These are phyloP conservation scores for Oreonectes daqikongensis DNA, from an alignment of 2,797 vertebrate genomes.

Conservation along the genomic window DNA sequence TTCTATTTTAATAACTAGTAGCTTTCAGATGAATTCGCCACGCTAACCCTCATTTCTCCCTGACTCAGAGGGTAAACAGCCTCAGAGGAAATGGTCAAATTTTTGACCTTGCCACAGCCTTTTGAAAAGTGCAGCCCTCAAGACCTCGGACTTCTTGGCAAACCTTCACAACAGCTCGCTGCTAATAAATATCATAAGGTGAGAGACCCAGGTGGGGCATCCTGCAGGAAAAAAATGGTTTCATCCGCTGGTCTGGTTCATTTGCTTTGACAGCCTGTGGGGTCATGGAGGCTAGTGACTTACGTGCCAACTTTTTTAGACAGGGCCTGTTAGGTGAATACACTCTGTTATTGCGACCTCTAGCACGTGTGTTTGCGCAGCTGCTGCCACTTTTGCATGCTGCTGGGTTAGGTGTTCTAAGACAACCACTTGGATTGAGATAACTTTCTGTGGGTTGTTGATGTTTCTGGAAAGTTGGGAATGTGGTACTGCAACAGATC, in stretches of 20 bases:
- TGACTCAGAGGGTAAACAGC: conserved; percentile 47
- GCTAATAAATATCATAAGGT: conserved; percentile 43
- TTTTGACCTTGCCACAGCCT: conserved; percentile 48
- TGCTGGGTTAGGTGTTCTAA: conserved; percentile 18
- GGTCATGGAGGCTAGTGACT: conserved; percentile 23
- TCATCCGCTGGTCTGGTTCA: conserved; percentile 46
- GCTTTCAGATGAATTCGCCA: conserved; percentile 40
- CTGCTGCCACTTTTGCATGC: conserved; percentile 48
- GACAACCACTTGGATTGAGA: conserved; percentile 31
- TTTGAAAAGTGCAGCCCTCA: conserved; percentile 40
- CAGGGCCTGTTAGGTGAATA: conserved; percentile 33
- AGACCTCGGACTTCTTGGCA: conserved; percentile 46
- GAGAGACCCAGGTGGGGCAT: conserved; percentile 45
- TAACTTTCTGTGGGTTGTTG: conserved; percentile 37
- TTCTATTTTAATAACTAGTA: conserved; percentile 18
- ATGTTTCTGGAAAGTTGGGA: conserved; percentile 29
- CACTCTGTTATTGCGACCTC: conserved; percentile 56
- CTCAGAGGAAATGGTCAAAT: conserved; percentile 32
- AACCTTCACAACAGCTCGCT: conserved; percentile 40
- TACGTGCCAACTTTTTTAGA: conserved; percentile 43
- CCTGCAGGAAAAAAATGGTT: conserved; percentile 52
- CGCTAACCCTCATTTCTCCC: conserved; percentile 27
- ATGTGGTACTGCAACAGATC: conserved; percentile 24
- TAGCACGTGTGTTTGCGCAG: conserved; percentile 55
- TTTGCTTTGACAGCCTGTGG: conserved; percentile 22